phyloP scores from a whole-genome alignment of 2,113 vertebrate species.

The Motacilla alba region DNA sequence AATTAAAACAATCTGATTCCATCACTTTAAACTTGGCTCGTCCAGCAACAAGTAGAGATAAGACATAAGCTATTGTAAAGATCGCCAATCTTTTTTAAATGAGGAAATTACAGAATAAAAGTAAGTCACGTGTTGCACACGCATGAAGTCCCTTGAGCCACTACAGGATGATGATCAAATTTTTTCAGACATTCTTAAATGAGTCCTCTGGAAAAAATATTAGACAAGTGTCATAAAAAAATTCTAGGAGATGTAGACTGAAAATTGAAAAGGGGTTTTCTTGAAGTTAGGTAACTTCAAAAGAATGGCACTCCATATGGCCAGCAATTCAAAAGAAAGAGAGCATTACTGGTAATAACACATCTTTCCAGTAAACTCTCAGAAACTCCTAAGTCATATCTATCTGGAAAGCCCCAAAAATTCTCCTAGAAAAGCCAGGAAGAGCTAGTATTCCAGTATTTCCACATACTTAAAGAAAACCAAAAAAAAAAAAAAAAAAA shows the following conservation, averaged over 20 bases:
- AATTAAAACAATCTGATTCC: not conserved
- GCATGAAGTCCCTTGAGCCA: not conserved
- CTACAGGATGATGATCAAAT: accelerated
- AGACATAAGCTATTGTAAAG: not conserved
- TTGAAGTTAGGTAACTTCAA: not conserved
- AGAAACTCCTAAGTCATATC: not conserved
- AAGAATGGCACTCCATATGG: not conserved
- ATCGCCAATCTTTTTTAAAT: not conserved
- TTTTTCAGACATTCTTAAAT: not conserved
- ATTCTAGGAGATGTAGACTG: not conserved
- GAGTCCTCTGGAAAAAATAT: not conserved
- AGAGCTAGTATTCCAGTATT: not conserved
- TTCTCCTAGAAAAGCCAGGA: not conserved
- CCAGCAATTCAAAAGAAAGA: not conserved
- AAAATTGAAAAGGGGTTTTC: not conserved
- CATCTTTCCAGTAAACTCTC: not conserved
- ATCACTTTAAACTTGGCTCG: not conserved
- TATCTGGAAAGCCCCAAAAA: slow-evolving; percentile 24
- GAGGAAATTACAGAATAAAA: not conserved
- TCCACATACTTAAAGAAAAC: not conserved
- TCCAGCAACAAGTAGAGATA: not conserved
- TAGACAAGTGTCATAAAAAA: not conserved
- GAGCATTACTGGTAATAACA: not conserved
- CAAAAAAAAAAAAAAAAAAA: not conserved
- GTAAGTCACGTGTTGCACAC: not conserved